Base-by-base conservation (phyloP, 2,113 vertebrate genomes). In the Puma concolor region DNA sequence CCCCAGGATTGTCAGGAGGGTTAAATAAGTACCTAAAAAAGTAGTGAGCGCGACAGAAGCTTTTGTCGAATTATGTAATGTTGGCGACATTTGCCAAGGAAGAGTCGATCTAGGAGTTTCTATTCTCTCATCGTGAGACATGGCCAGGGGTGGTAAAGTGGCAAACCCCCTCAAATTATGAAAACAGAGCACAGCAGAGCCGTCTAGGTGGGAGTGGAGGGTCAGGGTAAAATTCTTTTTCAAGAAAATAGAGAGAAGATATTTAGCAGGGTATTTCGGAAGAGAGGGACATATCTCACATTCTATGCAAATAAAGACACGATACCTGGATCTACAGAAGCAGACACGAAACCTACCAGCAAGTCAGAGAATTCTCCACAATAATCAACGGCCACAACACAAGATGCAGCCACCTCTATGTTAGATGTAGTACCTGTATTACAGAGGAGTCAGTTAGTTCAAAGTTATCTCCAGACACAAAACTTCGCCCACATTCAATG, bases 391-490 rank as follows among this genome's bases (percentile, higher is more conserved):
- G 50, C 25, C 23, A 85, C 15, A 41, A 72, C 60, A 69, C 9
- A 54, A 93, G 36, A 63, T 33, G 11, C 12, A 95, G 88, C 0
- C 3, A 79, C 88, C 85, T 67, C 16, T 82, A 17, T 44, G 50
- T 38, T n/a, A 88, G 19, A 66, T 31, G 14, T 27, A 91, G 15
- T 54, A 60, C 1, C 44, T 77, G 13, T n/a, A 71, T 86, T 77
- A 63, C 11, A 95, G 11, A 89, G 3, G 13, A 21, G 27, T n/a
- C 44, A 50, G 2, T 69, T 96, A 94, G 82, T 76, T 93, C 69
- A 80, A 91, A 97, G 76, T 77, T 71, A 89, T 71, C 92, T 90
- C 41, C 69, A 80, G 4, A 74, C 19, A 64, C 29, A 92, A 91
- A 91, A 44, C 25, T 86, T 76, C 33, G 88, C 19, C 57, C 29